Evolutionary conservation across 2,113 vertebrate species (phyloP).

Genomic region (Telmatochromis brichardi): DNA sequence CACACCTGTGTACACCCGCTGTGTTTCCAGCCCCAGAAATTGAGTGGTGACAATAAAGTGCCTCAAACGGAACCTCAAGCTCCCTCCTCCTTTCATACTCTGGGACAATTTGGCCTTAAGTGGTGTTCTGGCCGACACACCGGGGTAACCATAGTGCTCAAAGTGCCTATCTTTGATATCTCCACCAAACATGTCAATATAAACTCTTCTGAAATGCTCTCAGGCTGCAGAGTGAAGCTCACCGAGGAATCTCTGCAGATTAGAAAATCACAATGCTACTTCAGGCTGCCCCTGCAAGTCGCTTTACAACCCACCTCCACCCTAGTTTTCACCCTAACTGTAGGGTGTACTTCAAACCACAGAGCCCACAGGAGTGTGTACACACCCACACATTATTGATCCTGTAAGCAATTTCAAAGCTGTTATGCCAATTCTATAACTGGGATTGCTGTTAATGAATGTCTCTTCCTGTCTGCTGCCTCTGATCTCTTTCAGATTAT

Average conservation of each 20-base stretch:
- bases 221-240: not conserved
- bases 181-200: not conserved
- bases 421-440: not conserved
- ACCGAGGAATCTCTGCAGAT: rapidly evolving
- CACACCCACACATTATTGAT: not conserved
- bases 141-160: too few relatives aligned
- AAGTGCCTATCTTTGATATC: too few relatives aligned
- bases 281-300: not conserved
- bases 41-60: too few relatives aligned
- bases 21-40: too few relatives aligned
- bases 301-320: not conserved
- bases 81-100: too few relatives aligned
- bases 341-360: not conserved
- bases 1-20: rapidly evolving
- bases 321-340: not conserved
- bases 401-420: not conserved
- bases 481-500: not conserved
- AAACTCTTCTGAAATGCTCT: rapidly evolving
- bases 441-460: not conserved
- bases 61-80: too few relatives aligned
- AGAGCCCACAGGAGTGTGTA: not conserved
- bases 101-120: too few relatives aligned
- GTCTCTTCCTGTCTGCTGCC: not conserved
- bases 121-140: too few relatives aligned
- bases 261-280: not conserved